A percentile compares a stretch with the other conserved stretches of the same genome.
Conservation (phyloP, 1,140 invertebrate genomes). For the Acromyrmex charruanus region DNA sequence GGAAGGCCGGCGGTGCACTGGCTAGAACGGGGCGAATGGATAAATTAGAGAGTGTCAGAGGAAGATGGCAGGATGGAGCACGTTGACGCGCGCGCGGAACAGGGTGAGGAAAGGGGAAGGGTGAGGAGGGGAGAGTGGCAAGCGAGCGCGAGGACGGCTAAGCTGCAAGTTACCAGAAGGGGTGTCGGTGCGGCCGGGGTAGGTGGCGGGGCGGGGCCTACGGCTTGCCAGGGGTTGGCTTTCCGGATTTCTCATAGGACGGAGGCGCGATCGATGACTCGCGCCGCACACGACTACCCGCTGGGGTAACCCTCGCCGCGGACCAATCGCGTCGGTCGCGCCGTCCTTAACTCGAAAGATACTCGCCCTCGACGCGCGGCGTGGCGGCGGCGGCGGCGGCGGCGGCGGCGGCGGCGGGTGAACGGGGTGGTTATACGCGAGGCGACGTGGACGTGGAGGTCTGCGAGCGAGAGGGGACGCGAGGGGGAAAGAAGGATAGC, state of each 20-base stretch:
- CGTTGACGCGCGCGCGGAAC: constrained; percentile 43
- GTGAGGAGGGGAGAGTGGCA: background rate
- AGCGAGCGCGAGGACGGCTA: constrained; percentile 65
- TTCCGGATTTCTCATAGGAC: no score
- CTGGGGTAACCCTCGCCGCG: background rate
- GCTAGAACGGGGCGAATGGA: constrained; percentile 63
- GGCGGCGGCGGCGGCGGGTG: constrained; percentile 50
- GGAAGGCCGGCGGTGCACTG: constrained; percentile 24
- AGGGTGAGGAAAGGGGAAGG: background rate
- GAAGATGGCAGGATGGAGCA: constrained; percentile 55
- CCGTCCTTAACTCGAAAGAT: constrained; percentile 82
- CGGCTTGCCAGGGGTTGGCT: no score
- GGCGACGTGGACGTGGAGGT: constrained; percentile 51
- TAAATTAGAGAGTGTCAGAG: constrained; percentile 57
- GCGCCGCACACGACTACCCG: no score
- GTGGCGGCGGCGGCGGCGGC: constrained; percentile 34
- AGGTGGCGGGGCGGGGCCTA: no score
- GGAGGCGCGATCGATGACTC: no score
- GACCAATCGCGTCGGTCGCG: constrained; percentile 78
- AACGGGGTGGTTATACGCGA: constrained; percentile 60
- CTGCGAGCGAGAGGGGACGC: constrained; percentile 27
- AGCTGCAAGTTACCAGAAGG: constrained; percentile 75
- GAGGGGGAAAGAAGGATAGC: constrained; percentile 43
- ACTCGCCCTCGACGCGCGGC: constrained; percentile 71
- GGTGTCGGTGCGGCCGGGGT: constrained; percentile 72